Evolutionary conservation across 2,888 invertebrate genomes (phyloP).

Genomic region (Caenorhabditis sp.): DNA sequence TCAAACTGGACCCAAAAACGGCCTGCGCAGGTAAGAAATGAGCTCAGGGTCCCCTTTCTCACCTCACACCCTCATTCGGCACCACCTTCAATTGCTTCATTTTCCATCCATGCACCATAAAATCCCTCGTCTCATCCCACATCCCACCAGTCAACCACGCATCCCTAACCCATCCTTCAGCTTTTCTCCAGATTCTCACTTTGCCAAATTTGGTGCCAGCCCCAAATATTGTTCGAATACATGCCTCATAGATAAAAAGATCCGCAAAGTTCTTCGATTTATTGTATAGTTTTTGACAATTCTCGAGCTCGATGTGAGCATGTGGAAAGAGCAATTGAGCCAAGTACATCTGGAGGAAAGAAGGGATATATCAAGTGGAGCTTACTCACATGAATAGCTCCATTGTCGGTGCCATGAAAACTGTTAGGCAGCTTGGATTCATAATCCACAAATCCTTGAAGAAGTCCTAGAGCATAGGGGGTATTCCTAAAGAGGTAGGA

Average conservation of each 20-base stretch:
- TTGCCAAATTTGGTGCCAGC: constrained; percentile 32
- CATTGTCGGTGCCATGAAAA: constrained; percentile 51
- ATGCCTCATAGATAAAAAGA: constrained; percentile 59
- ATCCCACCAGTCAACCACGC: constrained; percentile 40
- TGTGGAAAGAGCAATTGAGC: constrained; percentile 36
- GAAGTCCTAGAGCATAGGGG: constrained; percentile 13
- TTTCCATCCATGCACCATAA: constrained; percentile 51
- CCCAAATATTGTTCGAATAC: constrained; percentile 55
- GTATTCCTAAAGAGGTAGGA: constrained; percentile 37
- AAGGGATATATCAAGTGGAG: not conserved
- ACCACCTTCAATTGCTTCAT: constrained; percentile 16
- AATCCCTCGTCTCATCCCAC: constrained; percentile 43
- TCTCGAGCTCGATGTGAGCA: constrained; percentile 12
- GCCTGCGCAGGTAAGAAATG: not conserved
- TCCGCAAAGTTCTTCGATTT: constrained; percentile 44
- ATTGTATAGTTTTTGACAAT: constrained; percentile 40
- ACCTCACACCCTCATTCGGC: constrained; percentile 3
- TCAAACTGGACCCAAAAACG: not conserved
- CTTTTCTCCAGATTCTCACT: constrained; percentile 41
- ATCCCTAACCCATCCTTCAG: constrained; percentile 42
- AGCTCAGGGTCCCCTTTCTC: constrained; percentile 14
- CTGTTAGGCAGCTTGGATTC: constrained; percentile 41
- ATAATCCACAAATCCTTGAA: constrained; percentile 43
- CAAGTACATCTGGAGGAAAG: constrained; percentile 22
- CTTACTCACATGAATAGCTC: constrained; percentile 41